Base-by-base conservation (phyloP, 2,888 invertebrate species). In the Erebia aethiops region DNA sequence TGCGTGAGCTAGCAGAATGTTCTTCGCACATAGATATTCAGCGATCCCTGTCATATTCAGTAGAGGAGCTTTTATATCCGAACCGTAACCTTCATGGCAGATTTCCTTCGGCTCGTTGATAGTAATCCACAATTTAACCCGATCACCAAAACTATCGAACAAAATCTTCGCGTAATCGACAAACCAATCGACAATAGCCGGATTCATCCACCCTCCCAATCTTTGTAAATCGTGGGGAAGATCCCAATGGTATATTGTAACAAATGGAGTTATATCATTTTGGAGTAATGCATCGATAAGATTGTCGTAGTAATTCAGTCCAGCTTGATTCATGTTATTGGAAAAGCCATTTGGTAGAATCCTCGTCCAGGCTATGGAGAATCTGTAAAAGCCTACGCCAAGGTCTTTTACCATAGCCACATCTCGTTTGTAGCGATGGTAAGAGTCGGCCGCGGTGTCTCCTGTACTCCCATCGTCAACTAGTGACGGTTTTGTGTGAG, bases 331-430 rank as follows among this genome's bases (percentile, higher is more conserved):
- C n/a, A 95, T 82, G 14, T 85, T 81, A 65, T 94, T 89, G 0
- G 90, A 74, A 65, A 92, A 91, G 5, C 95, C 96, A 56, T 86
- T 92, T 0, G 96, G 95, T 57, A 96, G 84, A 14, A 96, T 87
- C 70, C 96, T 88, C 0, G 95, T 82, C 96, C 96, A 96, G 0
- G 95, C 94, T 66, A 95, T 89, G 0, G 95, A 95, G 79, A 95
- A 95, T 58, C 95, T 85, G 78, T 95, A 95, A 76, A 92, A 93
- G 66, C 94, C 84, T 0, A 93, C 89, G 0, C 90, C 91, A 1
- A 94, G 75, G 67, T 87, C 87, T 60, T 86, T 88, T 13, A 94
- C 73, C 80, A 94, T 87, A 72, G 87, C 76, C 0, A 94, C 85
- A 76, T 94, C 94, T 1, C 95, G 94, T 78, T 94, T 87, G 80